These are phyloP conservation scores for Drosophila orosa DNA, from an alignment of 1,140 invertebrate species.

Conservation along the genomic window DNA sequence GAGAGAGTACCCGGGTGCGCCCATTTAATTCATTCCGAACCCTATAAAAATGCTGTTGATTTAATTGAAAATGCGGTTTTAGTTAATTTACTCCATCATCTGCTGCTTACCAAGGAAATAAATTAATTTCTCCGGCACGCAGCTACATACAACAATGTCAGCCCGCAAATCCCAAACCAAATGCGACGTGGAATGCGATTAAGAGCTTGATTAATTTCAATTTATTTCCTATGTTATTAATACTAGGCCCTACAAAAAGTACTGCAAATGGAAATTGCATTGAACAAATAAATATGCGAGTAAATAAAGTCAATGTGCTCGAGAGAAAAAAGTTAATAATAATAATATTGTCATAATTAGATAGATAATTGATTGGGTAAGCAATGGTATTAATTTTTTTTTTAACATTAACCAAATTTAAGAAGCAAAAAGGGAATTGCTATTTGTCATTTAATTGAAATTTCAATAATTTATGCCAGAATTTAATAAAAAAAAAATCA, in stretches of 20 bases:
- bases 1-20: slow-evolving; percentile 14
- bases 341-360: slow-evolving; percentile 39
- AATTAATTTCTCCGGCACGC: slow-evolving; percentile 63
- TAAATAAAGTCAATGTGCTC: slow-evolving; percentile 37
- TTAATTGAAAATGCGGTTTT: slow-evolving; percentile 76
- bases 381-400: slow-evolving; percentile 32
- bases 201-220: slow-evolving; percentile 74
- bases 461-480: slow-evolving; percentile 22
- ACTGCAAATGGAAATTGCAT: slow-evolving; percentile 32
- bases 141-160: slow-evolving; percentile 41
- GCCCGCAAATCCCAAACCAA: slow-evolving; percentile 41
- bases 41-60: slow-evolving; percentile 56
- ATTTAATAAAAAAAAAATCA: background rate
- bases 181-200: slow-evolving; percentile 64
- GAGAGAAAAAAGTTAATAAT: slow-evolving; percentile 17
- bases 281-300: slow-evolving; percentile 49
- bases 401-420: background rate
- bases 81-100: slow-evolving; percentile 68
- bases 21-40: slow-evolving; percentile 12
- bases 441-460: slow-evolving; percentile 15
- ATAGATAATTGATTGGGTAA: slow-evolving; percentile 53
- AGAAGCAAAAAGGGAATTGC: slow-evolving; percentile 12
- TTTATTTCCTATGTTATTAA: slow-evolving; percentile 62
- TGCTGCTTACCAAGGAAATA: slow-evolving; percentile 70
- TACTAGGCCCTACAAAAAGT: slow-evolving; percentile 11